Evolutionary conservation across 2,888 invertebrate genomes (phyloP).

Genomic region (Leptura quadrifasciata): DNA sequence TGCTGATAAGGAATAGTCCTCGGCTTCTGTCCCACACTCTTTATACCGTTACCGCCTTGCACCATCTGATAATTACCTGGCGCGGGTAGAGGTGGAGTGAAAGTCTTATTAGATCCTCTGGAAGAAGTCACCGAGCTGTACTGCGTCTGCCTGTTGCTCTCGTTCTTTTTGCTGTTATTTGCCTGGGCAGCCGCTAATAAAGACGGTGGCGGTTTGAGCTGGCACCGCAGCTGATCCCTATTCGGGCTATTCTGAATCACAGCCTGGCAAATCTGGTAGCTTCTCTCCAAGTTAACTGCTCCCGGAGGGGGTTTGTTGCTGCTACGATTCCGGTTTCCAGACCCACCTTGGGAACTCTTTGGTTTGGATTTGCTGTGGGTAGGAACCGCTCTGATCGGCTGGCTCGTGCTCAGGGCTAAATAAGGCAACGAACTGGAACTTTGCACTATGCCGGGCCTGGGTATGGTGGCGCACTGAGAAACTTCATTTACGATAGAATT

Average conservation of each 20-base stretch:
- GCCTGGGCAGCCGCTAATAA: constrained; percentile 76
- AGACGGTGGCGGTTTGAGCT: constrained; percentile 90
- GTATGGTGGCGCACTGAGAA: constrained; percentile 56
- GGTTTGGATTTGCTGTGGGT: constrained; percentile 72
- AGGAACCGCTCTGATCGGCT: constrained; percentile 74
- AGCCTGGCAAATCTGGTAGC: constrained; percentile 95
- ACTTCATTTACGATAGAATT: constrained; percentile 64
- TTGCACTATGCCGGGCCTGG: constrained; percentile 69
- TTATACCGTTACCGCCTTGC: constrained; percentile 70
- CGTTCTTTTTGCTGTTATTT: constrained; percentile 66
- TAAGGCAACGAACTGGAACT: constrained; percentile 75
- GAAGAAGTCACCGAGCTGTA: constrained; percentile 72
- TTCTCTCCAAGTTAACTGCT: constrained; percentile 93
- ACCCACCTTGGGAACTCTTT: constrained; percentile 61
- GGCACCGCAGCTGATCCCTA: constrained; percentile 89
- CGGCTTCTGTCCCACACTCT: constrained; percentile 69
- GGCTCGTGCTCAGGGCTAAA: constrained; percentile 74
- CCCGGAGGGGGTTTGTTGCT: constrained; percentile 90
- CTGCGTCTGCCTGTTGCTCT: constrained; percentile 70
- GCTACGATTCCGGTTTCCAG: constrained; percentile 73
- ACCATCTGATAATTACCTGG: constrained; percentile 69
- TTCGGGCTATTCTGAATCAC: constrained; percentile 96
- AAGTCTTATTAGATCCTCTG: constrained; percentile 69
- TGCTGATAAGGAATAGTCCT: constrained; percentile 75
- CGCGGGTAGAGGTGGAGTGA: constrained; percentile 72